These are phyloP conservation scores for Physocephala rufipes DNA, from an alignment of 2,888 invertebrate species.

Conservation along the genomic window DNA sequence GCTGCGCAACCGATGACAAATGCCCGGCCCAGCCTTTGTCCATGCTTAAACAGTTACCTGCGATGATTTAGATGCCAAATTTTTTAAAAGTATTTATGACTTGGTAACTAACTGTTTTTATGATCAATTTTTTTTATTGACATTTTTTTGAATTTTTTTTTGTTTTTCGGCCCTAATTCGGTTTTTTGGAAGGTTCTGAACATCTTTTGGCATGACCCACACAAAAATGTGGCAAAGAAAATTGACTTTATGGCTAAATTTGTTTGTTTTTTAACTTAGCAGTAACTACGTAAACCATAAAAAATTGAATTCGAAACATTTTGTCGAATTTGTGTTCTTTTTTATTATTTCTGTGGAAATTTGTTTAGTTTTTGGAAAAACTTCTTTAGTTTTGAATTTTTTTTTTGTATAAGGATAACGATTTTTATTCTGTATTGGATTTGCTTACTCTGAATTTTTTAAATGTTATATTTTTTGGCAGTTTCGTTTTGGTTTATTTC, in stretches of 20 bases:
- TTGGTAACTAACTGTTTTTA: not conserved
- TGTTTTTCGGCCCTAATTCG: too few relatives aligned
- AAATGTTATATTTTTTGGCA: not conserved
- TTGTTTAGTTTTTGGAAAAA: constrained; percentile 10
- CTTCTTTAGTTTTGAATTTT: not conserved
- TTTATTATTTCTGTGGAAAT: constrained; percentile 40
- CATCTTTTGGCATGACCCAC: too few relatives aligned
- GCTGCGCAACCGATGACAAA: too few relatives aligned
- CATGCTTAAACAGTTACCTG: too few relatives aligned
- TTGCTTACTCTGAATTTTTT: not conserved
- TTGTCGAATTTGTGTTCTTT: constrained; percentile 30
- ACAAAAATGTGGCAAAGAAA: not conserved
- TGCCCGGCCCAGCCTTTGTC: too few relatives aligned
- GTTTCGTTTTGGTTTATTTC: too few relatives aligned
- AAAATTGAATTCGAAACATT: too few relatives aligned
- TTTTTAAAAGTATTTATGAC: too few relatives aligned
- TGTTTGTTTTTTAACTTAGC: constrained; percentile 3
- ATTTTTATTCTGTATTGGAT: not conserved
- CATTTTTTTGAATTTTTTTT: not conserved
- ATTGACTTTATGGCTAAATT: not conserved
- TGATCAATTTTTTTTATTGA: not conserved
- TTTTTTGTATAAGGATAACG: too few relatives aligned
- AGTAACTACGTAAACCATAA: too few relatives aligned
- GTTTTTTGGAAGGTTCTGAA: too few relatives aligned
- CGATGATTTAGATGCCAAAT: too few relatives aligned